Conservation (phyloP, 2,113 vertebrate genomes). For the Lepidothrix coronata region DNA sequence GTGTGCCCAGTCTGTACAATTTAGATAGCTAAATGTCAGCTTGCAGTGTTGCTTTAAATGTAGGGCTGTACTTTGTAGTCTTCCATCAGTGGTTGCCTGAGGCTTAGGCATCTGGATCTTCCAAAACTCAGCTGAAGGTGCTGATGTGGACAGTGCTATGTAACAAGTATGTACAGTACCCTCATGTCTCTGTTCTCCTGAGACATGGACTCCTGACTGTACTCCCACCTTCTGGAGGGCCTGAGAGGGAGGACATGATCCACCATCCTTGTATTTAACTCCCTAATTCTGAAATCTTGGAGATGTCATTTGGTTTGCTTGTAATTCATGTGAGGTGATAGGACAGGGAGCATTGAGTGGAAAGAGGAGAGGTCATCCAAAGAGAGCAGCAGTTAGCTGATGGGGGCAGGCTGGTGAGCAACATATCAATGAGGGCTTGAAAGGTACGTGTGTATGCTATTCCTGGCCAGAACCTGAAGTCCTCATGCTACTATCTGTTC, state of each 20-base stretch:
- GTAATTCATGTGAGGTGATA: background rate
- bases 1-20: background rate
- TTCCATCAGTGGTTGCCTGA: background rate
- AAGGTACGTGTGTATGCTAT: accelerated
- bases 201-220: background rate
- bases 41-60: background rate
- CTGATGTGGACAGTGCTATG: background rate
- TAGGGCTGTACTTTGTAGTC: background rate
- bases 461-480: background rate
- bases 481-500: background rate
- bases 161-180: background rate
- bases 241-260: background rate
- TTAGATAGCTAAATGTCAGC: background rate
- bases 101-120: background rate
- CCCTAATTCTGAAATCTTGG: background rate
- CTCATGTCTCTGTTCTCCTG: background rate
- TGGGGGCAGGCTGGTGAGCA: background rate
- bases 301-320: background rate
- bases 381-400: background rate
- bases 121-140: background rate
- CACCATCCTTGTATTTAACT: background rate
- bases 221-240: background rate
- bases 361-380: background rate
- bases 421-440: accelerated
- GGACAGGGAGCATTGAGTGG: background rate